Evolutionary conservation across 2,113 vertebrate species (phyloP).

Genomic region (Tretioscincus oriximinensis): DNA sequence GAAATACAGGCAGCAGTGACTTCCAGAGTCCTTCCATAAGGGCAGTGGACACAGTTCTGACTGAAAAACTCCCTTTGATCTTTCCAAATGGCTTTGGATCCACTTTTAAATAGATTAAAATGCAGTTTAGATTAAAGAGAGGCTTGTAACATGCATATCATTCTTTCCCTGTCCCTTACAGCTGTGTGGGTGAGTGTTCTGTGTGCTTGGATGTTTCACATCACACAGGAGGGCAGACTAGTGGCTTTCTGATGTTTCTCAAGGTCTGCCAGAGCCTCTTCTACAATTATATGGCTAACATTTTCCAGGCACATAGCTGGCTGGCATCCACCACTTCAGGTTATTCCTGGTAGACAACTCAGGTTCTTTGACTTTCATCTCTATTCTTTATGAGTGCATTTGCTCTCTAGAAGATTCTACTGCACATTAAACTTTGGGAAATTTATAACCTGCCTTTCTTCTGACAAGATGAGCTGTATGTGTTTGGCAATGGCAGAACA

Average conservation of each 20-base stretch:
- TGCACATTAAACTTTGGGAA: conserved; percentile 19
- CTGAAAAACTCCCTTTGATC: too few relatives aligned
- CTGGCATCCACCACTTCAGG: not conserved
- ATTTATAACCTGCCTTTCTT: not conserved
- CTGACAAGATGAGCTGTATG: conserved; percentile 3
- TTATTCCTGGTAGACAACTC: conserved; percentile 8
- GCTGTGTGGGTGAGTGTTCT: not conserved
- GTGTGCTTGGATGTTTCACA: not conserved
- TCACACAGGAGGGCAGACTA: not conserved
- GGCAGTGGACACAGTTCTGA: too few relatives aligned
- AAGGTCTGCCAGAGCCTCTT: not conserved
- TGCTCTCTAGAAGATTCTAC: not conserved
- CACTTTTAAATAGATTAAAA: too few relatives aligned
- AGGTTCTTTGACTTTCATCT: not conserved
- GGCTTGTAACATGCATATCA: too few relatives aligned
- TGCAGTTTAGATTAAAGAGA: too few relatives aligned
- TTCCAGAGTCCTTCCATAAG: too few relatives aligned
- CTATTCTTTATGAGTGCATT: conserved; percentile 16
- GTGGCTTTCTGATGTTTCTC: not conserved
- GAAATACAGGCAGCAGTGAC: too few relatives aligned
- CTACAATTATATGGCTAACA: not conserved
- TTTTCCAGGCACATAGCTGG: not conserved
- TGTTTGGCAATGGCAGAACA: conserved; percentile 29
- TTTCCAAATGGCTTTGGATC: too few relatives aligned
- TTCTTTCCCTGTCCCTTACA: too few relatives aligned